Evolutionary conservation across 2,888 invertebrate genomes (phyloP).

Genomic region (Argyresthia goedartella): DNA sequence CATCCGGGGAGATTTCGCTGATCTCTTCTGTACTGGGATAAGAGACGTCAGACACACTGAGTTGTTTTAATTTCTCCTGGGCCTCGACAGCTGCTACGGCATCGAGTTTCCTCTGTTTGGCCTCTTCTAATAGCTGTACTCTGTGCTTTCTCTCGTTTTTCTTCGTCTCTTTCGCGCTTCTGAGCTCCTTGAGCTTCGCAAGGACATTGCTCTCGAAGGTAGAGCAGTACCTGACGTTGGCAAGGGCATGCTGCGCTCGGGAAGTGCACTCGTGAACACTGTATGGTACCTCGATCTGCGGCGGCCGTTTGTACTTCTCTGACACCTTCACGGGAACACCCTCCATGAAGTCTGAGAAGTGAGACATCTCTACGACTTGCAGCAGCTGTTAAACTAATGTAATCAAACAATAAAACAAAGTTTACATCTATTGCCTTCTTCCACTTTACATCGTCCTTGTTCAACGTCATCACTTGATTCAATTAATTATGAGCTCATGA

Average conservation of each 20-base stretch:
- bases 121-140: slow-evolving; percentile 70
- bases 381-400: slow-evolving; percentile 28
- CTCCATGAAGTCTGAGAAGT: slow-evolving; percentile 78
- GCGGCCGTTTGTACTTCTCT: slow-evolving; percentile 87
- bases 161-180: slow-evolving; percentile 73
- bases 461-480: slow-evolving; percentile 54
- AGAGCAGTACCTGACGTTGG: slow-evolving; percentile 71
- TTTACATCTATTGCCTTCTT: slow-evolving; percentile 46
- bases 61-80: slow-evolving; percentile 65
- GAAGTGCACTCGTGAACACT: slow-evolving; percentile 40
- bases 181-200: slow-evolving; percentile 79
- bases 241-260: slow-evolving; percentile 48
- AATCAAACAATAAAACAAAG: slow-evolving; percentile 56
- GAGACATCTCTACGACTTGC: slow-evolving; percentile 54
- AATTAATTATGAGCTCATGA: slow-evolving; percentile 17
- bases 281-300: slow-evolving; percentile 67
- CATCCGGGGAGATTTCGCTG: slow-evolving; percentile 63
- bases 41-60: slow-evolving; percentile 69
- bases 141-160: slow-evolving; percentile 73
- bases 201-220: slow-evolving; percentile 80
- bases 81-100: slow-evolving; percentile 58
- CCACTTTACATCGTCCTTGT: slow-evolving; percentile 57
- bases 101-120: slow-evolving; percentile 67
- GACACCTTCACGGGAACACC: slow-evolving; percentile 90
- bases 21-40: slow-evolving; percentile 75